Percentiles rank a stretch among this genome's conserved stretches.
Conservation (phyloP, 1,140 invertebrate species). For the Hydropsyche tenuis region DNA sequence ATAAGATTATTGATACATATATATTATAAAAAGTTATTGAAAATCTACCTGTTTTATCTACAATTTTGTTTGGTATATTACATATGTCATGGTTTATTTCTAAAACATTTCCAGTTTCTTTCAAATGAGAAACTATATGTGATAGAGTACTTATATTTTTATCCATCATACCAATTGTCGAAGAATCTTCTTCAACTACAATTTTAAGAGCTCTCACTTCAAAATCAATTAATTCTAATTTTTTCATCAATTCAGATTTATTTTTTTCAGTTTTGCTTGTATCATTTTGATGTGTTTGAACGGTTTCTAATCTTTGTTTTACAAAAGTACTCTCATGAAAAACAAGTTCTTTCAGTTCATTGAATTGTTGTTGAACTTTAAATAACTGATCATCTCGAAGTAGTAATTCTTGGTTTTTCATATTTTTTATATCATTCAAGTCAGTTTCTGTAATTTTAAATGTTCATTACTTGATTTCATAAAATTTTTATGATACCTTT, state of each 20-base stretch:
- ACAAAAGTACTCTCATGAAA: slow-evolving; percentile 24
- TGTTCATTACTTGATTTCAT: background rate
- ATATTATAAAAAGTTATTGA: background rate
- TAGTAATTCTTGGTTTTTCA: slow-evolving; percentile 31
- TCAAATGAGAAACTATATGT: background rate
- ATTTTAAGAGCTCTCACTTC: slow-evolving; percentile 39
- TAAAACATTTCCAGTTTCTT: background rate
- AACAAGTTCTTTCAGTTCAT: slow-evolving; percentile 23
- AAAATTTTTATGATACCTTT: too few relatives aligned
- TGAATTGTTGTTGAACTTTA: slow-evolving; percentile 30
- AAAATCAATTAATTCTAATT: slow-evolving; percentile 37
- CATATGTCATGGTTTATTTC: slow-evolving; percentile 4
- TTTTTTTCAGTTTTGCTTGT: slow-evolving; percentile 17
- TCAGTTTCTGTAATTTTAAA: slow-evolving; percentile 39
- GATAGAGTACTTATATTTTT: slow-evolving; percentile 35
- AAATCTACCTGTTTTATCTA: slow-evolving; percentile 9
- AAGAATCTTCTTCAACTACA: slow-evolving; percentile 39
- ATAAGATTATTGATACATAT: too few relatives aligned
- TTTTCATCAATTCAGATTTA: slow-evolving; percentile 29
- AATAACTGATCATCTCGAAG: slow-evolving; percentile 32
- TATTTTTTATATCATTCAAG: slow-evolving; percentile 39
- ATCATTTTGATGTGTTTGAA: slow-evolving; percentile 21
- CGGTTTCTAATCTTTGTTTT: slow-evolving; percentile 36
- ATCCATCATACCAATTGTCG: slow-evolving; percentile 32
- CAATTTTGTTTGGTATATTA: background rate